Conservation (phyloP, 1,140 invertebrate genomes). For the Pogonomyrmex californicus region DNA sequence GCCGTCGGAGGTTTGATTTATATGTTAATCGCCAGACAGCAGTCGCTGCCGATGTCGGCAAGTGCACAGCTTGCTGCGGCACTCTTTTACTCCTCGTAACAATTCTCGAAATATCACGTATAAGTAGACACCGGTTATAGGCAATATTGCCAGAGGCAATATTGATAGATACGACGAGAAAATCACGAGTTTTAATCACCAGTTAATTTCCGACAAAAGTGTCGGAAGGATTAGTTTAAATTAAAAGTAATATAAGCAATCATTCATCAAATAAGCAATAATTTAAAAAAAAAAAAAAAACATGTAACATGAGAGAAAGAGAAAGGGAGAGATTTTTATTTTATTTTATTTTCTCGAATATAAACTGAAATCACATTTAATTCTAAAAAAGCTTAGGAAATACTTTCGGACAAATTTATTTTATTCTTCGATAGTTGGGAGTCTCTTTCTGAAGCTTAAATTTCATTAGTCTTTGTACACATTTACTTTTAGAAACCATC, state of each 20-base stretch:
- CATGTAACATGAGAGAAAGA: neutral
- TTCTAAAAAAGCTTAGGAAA: neutral
- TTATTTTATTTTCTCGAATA: neutral
- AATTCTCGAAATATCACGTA: slow-evolving; percentile 73
- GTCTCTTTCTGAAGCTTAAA: neutral
- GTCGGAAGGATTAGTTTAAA: neutral
- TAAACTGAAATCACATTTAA: neutral
- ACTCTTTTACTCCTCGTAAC: slow-evolving; percentile 69
- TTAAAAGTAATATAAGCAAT: neutral
- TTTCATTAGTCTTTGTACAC: neutral
- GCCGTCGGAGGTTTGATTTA: slow-evolving; percentile 75
- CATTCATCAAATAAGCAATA: neutral
- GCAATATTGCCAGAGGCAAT: slow-evolving; percentile 14
- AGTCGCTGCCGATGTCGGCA: slow-evolving; percentile 68
- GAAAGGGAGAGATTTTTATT: neutral
- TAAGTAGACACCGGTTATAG: slow-evolving; percentile 66
- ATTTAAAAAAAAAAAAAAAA: neutral
- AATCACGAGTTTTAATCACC: slow-evolving; percentile 7
- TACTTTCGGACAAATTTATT: neutral
- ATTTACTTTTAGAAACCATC: neutral
- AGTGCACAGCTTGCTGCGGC: slow-evolving; percentile 52
- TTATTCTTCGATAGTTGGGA: neutral
- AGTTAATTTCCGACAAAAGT: neutral
- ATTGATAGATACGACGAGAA: slow-evolving; percentile 33
- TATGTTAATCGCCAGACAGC: slow-evolving; percentile 77